phyloP scores from a whole-genome alignment of 2,888 invertebrate genomes.

The Ctenicera cuprea region DNA sequence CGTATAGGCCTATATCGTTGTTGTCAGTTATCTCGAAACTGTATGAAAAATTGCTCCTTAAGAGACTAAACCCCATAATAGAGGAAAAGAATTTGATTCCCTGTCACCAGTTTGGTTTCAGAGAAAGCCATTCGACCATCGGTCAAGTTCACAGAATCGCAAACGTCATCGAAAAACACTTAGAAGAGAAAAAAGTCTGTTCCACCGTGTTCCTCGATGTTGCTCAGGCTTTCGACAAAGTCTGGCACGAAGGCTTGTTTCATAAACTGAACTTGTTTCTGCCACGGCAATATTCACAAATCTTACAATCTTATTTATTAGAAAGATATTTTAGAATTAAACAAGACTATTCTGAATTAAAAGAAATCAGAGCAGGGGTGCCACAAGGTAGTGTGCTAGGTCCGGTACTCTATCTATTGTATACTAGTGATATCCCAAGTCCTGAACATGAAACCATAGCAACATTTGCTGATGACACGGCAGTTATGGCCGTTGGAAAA shows the following conservation, averaged over 20 bases:
- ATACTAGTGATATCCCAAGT: conserved; percentile 51
- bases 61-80: conserved; percentile 5
- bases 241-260: conserved; percentile 17
- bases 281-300: too few relatives aligned
- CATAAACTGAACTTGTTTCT: conserved; percentile 16
- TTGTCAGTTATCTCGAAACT: neutral
- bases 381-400: conserved; percentile 13
- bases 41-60: conserved; percentile 34
- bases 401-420: conserved; percentile 37
- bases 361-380: conserved; percentile 28
- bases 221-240: conserved; percentile 18
- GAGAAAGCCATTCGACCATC: conserved; percentile 4
- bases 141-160: conserved; percentile 14
- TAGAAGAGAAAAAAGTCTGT: conserved; percentile 39
- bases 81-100: conserved; percentile 1
- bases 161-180: conserved; percentile 14
- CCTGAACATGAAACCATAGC: conserved; percentile 41
- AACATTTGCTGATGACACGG: conserved; percentile 56
- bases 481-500: conserved; percentile 39
- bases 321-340: conserved; percentile 27
- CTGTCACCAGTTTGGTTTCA: conserved; percentile 6
- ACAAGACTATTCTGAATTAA: conserved; percentile 23
- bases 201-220: conserved; percentile 8
- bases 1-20: conserved; percentile 50
- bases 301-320: neutral